Percentiles rank a stretch among this genome's conserved stretches.
These are phyloP conservation scores for Tenthredo scrophulariae DNA, from an alignment of 2,888 invertebrate species.

Conservation along the genomic window DNA sequence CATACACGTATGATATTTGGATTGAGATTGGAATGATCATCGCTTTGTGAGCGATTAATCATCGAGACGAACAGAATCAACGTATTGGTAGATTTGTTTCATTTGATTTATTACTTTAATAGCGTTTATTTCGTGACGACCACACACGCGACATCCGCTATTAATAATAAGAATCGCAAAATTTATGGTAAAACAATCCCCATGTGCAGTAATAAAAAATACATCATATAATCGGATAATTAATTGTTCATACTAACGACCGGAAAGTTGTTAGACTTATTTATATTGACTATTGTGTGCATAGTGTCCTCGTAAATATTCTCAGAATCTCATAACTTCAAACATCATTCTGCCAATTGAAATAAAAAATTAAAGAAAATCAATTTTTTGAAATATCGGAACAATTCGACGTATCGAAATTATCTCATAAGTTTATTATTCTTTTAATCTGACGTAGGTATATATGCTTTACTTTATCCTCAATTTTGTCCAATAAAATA, in stretches of 20 bases:
- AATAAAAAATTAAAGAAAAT: not conserved
- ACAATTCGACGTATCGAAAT: not conserved
- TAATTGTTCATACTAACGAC: not conserved
- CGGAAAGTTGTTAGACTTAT: not conserved
- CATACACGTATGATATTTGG: not conserved
- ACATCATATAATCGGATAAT: not conserved
- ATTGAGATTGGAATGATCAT: not conserved
- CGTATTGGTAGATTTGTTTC: not conserved
- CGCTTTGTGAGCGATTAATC: not conserved
- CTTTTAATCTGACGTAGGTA: too few species aligned
- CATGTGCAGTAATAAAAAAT: not conserved
- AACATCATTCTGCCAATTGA: not conserved
- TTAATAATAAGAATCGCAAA: not conserved
- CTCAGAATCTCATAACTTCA: too few species aligned
- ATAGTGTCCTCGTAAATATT: not conserved
- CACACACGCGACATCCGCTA: not conserved
- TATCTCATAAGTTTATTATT: not conserved
- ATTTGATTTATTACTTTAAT: not conserved
- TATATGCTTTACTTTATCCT: too few species aligned
- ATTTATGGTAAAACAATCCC: not conserved
- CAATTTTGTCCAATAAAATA: not conserved
- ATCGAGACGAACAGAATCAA: not conserved
- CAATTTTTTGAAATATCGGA: too few species aligned
- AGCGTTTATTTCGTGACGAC: not conserved
- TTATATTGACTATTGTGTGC: not conserved